These are phyloP conservation scores for Portunus trituberculatus DNA, from an alignment of 1,140 invertebrate species.

Conservation along the genomic window DNA sequence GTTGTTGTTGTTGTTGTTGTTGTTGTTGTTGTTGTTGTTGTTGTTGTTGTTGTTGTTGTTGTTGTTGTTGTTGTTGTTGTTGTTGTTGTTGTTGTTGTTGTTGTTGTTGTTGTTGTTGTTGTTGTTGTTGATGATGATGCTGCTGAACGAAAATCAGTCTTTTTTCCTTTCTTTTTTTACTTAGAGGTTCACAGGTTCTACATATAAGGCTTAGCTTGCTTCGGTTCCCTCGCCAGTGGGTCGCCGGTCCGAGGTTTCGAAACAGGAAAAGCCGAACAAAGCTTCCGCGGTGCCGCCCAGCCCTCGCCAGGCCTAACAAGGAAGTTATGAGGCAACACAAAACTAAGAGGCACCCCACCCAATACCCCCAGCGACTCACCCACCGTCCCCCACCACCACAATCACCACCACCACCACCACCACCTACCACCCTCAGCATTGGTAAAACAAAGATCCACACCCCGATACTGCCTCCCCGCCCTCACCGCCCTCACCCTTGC, in stretches of 20 bases:
- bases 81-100: no score
- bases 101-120: no score
- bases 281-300: not conserved
- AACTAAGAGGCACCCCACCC: not conserved
- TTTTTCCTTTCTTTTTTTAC: no score
- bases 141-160: no score
- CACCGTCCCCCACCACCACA: not conserved
- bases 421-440: not conserved
- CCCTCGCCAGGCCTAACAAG: not conserved
- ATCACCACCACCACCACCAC: not conserved
- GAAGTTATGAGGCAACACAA: not conserved
- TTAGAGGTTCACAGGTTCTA: no score
- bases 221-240: not conserved
- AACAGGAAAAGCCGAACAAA: constrained; percentile 12
- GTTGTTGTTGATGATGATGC: no score
- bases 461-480: not conserved
- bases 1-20: no score
- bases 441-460: no score
- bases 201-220: not conserved
- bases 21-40: no score
- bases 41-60: no score
- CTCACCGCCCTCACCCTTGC: not conserved
- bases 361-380: not conserved
- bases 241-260: not conserved
- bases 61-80: no score